Conservation (phyloP, 2,888 invertebrate genomes). For the Euphydryas editha region DNA sequence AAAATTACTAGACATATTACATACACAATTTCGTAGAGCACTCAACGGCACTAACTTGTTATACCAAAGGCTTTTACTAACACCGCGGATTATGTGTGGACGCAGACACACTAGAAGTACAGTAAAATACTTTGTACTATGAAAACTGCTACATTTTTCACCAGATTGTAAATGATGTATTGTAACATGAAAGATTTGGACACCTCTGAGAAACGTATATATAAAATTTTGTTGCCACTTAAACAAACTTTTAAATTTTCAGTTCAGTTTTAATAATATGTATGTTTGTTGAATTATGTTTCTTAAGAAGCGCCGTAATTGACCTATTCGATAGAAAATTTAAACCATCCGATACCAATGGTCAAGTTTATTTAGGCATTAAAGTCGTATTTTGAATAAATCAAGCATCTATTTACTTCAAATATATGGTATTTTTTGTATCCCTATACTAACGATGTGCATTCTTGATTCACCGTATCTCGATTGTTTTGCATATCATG, state of each 20-base stretch:
- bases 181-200: too few relatives aligned
- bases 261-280: too few relatives aligned
- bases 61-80: constrained; percentile 46
- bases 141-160: too few relatives aligned
- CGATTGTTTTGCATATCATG: constrained; percentile 79
- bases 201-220: too few relatives aligned
- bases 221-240: too few relatives aligned
- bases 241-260: too few relatives aligned
- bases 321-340: too few relatives aligned
- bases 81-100: constrained; percentile 50
- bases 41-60: constrained; percentile 29
- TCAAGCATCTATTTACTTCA: not conserved
- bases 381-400: not conserved
- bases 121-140: not conserved
- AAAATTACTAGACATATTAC: constrained; percentile 34
- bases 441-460: constrained; percentile 23
- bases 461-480: constrained; percentile 65
- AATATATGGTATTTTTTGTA: not conserved
- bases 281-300: too few relatives aligned
- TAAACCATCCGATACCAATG: too few relatives aligned
- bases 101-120: constrained; percentile 15
- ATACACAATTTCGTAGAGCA: constrained; percentile 29
- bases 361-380: too few relatives aligned
- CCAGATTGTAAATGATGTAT: too few relatives aligned
- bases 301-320: too few relatives aligned